These are phyloP conservation scores for Acrocephalus arundinaceus DNA, from an alignment of 2,113 vertebrate species.

Conservation along the genomic window DNA sequence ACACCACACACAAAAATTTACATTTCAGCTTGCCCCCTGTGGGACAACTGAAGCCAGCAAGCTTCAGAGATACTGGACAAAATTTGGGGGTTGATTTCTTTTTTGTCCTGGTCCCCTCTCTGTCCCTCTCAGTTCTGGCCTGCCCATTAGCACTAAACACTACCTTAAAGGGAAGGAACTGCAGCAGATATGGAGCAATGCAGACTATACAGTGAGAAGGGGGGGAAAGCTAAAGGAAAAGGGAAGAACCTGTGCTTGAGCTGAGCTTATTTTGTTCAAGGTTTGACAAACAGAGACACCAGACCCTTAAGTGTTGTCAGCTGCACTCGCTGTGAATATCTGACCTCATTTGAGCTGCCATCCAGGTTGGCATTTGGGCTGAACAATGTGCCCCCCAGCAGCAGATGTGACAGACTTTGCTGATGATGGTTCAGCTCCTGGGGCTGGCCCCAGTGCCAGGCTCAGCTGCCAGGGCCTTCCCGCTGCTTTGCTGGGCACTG, in stretches of 20 bases:
- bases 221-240: background rate
- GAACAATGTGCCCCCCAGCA: background rate
- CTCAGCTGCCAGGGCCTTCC: background rate
- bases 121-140: background rate
- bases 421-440: background rate
- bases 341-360: background rate
- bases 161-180: background rate
- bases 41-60: background rate
- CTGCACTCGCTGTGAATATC: background rate
- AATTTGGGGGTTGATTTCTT: background rate
- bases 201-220: accelerated
- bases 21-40: background rate
- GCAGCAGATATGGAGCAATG: background rate
- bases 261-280: background rate
- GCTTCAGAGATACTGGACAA: background rate
- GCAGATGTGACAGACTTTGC: background rate
- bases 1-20: background rate
- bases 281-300: background rate
- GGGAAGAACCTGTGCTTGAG: background rate
- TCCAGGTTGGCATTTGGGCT: background rate
- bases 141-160: background rate
- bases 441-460: background rate
- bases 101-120: background rate
- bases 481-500: background rate
- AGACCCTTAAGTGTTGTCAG: accelerated